Evolutionary conservation across 2,113 vertebrate species (phyloP), one percentile per base, ranked within the genome.

Genomic region (Calyptommatus sinebrachiatus): DNA sequence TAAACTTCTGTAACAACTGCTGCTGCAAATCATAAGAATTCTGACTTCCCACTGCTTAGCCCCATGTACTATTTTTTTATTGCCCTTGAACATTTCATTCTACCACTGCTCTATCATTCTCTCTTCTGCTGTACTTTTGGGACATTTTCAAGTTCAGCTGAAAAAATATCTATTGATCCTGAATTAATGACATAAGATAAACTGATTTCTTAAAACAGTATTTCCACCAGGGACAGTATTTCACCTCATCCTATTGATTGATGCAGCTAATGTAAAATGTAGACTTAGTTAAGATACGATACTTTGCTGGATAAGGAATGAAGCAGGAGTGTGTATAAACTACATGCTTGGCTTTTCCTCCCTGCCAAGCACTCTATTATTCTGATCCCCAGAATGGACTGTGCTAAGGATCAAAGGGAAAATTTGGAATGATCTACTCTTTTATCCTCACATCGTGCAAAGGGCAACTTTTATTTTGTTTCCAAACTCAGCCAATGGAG

Each of bases 81-180:
- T 75, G 21, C 46, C 63, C 11, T n/a, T 24, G 12, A 84, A 62
- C 76, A 82, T 77, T 76, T 87, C 68, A 41, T 78, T 77, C 82
- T n/a, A 2, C 45, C 14, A 65, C n/a, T 68, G 71, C 83, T 83
- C 84, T 20, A 28, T 5, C 26, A 72, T 29, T 53, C 71, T 72
- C 16, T 8, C 10, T 71, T 71, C 41, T 53, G 46, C 7, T 72
- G 71, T 18, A 28, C 9, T 46, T 21, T 29, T 71, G 35, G 11
- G 3, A 11, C 11, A 66, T 18, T 66, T 71, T 71, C 45, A 72
- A 28, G 48, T 72, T 53, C 53, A 57, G 14, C 16, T 57, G 4
- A 57, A 18, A 11, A 57, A 57, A 57, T 62, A 62, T 62, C 24
- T 62, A 62, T 62, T 26, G 7, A 24, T 62, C 24, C 8, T 62